Evolutionary conservation across 2,797 vertebrate genomes (phyloP), one percentile per base, ranked within the genome.

Genomic region (Myotis daubentonii): DNA sequence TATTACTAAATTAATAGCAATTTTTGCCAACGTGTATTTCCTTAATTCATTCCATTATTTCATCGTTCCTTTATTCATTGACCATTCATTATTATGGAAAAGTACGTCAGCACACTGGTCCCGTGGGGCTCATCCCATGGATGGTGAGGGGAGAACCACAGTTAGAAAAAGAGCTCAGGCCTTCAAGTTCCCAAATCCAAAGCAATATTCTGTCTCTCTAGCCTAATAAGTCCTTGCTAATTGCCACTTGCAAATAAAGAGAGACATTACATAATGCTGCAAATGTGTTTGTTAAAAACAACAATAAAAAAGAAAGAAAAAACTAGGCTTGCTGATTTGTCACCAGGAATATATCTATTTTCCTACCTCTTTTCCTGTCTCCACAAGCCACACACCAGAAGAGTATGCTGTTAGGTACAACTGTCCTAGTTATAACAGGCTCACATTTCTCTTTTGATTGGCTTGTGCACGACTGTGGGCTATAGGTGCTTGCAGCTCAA

Each of bases 221-320:
- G 97, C 90, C 53, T 79, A 89, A 93, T 93, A 96, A 97, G 95
- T 95, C 97, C 98, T 98, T 97, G 96, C 98, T 98, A 98, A 98
- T 98, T 98, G 98, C 96, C 96, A 93, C 97, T 98, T 98, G 97
- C 98, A 98, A 98, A 98, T 97, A 96, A 96, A 97, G 94, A 98
- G 95, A 95, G 95, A 94, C 93, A 88, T 66, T 97, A 92, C 55
- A 74, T 97, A 65, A 33, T 62, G 85, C 88, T 96, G 96, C 95
- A 93, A 94, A 55, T 41, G 96, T 86, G 44, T 94, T 96, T 97
- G 23, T 65, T 82, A 38, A 66, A 92, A 57, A 41, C 28, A 80
- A 57, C 2, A 38, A 20, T 9, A 74, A 11, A 13, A 53, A 30
- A 22, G 33, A 97, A 98, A 47, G 47, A 49, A 51, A 97, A 98